A percentile compares a stretch with the other conserved stretches of the same genome.
Conservation (phyloP, 2,888 invertebrate species). For the Scrobipalpa costella region DNA sequence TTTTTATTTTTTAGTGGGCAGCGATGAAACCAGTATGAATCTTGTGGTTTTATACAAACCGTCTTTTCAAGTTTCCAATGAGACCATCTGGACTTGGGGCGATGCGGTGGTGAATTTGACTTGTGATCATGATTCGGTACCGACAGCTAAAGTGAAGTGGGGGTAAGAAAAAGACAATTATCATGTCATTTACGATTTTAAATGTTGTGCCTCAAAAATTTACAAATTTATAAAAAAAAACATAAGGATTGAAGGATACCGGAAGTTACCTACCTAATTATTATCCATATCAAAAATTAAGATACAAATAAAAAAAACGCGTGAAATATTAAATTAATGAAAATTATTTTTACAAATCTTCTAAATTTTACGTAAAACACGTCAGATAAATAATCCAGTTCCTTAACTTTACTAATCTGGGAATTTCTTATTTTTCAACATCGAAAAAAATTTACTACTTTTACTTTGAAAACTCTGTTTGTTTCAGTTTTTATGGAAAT, state of each 20-base stretch:
- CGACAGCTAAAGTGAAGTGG: constrained; percentile 58
- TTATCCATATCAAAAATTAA: no score
- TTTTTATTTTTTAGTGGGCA: constrained; percentile 44
- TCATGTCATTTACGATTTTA: neutral
- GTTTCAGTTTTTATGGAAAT: neutral
- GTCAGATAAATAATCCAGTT: no score
- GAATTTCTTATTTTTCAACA: neutral
- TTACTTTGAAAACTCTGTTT: neutral
- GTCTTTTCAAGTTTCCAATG: constrained; percentile 47
- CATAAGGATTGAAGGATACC: no score
- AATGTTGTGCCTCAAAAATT: no score
- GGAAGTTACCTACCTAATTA: no score
- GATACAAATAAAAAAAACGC: no score
- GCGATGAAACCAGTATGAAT: constrained; percentile 43
- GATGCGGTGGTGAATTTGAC: constrained; percentile 56
- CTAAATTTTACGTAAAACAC: no score
- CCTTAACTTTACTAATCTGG: no score
- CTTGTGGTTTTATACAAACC: constrained; percentile 60
- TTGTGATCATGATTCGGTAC: constrained; percentile 61
- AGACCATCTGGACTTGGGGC: constrained; percentile 61
- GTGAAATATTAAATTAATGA: no score
- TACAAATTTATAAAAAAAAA: no score
- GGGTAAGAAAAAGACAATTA: constrained; percentile 47
- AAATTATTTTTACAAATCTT: no score
- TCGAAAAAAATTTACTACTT: neutral